phyloP scores from a whole-genome alignment of 2,797 vertebrate species.

The Lacerta viridis region DNA sequence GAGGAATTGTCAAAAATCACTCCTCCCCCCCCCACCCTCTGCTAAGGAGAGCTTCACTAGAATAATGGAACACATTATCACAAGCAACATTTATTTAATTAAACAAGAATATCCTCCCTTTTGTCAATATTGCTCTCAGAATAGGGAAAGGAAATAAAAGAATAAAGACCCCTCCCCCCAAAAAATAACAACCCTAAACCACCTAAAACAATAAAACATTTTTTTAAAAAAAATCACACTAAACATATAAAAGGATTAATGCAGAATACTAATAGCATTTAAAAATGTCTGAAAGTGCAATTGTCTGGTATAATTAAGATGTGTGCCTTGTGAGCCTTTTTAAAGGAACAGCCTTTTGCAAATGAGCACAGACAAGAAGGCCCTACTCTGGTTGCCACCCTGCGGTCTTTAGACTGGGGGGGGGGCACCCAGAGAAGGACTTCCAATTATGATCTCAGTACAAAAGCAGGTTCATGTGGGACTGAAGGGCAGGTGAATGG shows the following conservation, averaged over 20 bases:
- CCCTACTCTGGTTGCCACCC: no score
- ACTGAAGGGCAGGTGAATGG: background rate
- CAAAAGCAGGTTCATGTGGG: background rate
- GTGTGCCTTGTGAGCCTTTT: background rate
- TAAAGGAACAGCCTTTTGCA: background rate
- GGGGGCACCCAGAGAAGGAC: background rate
- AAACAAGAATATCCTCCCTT: background rate
- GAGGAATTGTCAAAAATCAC: no score
- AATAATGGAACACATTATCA: background rate
- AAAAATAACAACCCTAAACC: background rate
- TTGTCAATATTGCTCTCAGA: background rate
- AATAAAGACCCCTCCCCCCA: background rate
- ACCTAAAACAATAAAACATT: background rate
- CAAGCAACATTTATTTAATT: background rate
- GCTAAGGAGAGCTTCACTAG: no score
- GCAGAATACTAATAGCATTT: background rate
- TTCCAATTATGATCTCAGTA: background rate
- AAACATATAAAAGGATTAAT: background rate
- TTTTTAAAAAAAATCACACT: background rate
- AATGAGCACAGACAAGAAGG: background rate
- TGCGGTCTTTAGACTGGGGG: no score
- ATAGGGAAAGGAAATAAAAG: background rate
- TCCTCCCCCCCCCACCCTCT: no score
- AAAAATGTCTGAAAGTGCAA: background rate
- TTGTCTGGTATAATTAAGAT: no score